Evolutionary conservation across 92 coral and sea anemone species (phyloP).

Genomic region (Siderastrea radians): DNA sequence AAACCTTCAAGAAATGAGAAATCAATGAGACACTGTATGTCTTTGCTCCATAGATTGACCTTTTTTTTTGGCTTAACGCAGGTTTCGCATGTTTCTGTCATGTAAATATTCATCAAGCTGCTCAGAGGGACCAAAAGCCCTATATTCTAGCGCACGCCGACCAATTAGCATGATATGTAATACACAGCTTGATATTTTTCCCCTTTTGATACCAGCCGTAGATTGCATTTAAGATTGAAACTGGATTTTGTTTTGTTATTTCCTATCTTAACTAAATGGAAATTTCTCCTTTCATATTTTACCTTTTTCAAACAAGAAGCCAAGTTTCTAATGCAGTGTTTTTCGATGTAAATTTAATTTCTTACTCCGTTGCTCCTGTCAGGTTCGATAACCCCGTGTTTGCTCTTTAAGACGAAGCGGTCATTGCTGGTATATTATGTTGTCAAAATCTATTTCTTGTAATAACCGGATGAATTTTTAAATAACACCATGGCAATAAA

Average conservation of each 20-base stretch:
- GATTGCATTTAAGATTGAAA: neutral
- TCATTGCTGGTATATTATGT: slow-evolving; percentile 12
- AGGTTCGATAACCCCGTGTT: slow-evolving; percentile 9
- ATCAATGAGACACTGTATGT: neutral
- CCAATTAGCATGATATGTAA: slow-evolving; percentile 8
- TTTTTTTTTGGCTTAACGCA: neutral
- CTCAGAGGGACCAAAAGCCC: neutral
- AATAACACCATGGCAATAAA: slow-evolving; percentile 15
- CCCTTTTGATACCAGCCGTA: slow-evolving; percentile 9
- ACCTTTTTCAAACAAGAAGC: neutral
- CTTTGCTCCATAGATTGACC: neutral
- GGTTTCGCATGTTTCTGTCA: neutral
- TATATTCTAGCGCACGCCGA: neutral
- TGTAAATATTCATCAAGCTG: slow-evolving; percentile 2
- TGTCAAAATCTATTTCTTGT: slow-evolving; percentile 39
- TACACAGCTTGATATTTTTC: slow-evolving; percentile 5
- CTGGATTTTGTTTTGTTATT: neutral
- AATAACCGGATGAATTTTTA: slow-evolving; percentile 39
- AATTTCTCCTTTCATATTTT: neutral
- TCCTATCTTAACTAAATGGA: neutral
- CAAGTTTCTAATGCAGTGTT: neutral
- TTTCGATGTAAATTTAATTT: slow-evolving; percentile 23
- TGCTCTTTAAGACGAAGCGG: neutral
- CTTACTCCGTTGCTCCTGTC: slow-evolving; percentile 5
- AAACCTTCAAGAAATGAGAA: neutral